Conservation (phyloP, 2,888 invertebrate species). For the Caenorhabditis sulstoni region DNA sequence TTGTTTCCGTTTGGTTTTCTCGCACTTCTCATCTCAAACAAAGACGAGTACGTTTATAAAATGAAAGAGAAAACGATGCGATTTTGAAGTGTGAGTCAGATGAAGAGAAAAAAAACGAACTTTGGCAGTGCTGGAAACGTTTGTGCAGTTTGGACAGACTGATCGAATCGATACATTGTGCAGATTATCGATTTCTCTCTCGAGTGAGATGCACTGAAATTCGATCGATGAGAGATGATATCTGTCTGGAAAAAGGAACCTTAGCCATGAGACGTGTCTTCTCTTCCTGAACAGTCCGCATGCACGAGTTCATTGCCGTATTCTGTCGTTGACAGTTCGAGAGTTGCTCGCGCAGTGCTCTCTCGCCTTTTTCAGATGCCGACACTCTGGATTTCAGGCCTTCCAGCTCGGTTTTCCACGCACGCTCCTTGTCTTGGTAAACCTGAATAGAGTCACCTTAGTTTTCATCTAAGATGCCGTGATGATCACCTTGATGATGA, state of each 20-base stretch:
- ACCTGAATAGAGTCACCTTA: no score
- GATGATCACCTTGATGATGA: constrained; percentile 67
- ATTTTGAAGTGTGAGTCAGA: not conserved
- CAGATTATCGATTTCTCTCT: constrained; percentile 56
- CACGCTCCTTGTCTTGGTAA: constrained; percentile 70
- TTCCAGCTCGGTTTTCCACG: constrained; percentile 69
- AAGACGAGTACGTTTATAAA: not conserved
- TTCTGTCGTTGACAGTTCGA: constrained; percentile 67
- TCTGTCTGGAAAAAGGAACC: constrained; percentile 32
- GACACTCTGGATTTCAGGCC: constrained; percentile 61
- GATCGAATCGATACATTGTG: constrained; percentile 34
- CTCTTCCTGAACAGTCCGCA: constrained; percentile 66
- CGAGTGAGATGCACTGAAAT: constrained; percentile 63
- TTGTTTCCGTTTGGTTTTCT: not conserved
- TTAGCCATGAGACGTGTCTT: constrained; percentile 64
- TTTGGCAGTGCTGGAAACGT: constrained; percentile 11
- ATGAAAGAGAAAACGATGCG: no score
- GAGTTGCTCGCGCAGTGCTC: constrained; percentile 67
- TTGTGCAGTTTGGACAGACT: constrained; percentile 41
- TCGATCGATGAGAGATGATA: no score
- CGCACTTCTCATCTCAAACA: not conserved
- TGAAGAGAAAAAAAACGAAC: constrained; percentile 14
- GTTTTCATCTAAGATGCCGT: no score
- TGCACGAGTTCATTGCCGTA: constrained; percentile 56
- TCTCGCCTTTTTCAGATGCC: constrained; percentile 70